Evolutionary conservation across 2,888 invertebrate species (phyloP).

Genomic region (Agrotis exclamationis): DNA sequence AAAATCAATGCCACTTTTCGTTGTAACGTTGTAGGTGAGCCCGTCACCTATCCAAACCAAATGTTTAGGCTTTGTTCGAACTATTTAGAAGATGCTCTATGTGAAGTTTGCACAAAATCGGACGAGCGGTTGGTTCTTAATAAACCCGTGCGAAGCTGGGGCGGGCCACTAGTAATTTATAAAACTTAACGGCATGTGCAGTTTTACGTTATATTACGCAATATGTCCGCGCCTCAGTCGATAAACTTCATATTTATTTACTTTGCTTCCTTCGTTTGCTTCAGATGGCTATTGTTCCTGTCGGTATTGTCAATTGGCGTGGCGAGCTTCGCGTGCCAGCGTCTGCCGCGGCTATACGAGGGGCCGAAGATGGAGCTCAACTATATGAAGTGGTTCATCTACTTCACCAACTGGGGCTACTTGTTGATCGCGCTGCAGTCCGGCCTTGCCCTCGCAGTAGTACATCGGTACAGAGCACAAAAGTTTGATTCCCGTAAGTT

Average conservation of each 20-base stretch:
- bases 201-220: neutral
- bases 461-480: conserved; percentile 84
- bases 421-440: conserved; percentile 91
- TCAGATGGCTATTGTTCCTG: conserved; percentile 90
- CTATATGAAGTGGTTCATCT: conserved; percentile 93
- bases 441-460: conserved; percentile 88
- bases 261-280: conserved; percentile 35
- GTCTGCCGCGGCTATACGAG: conserved; percentile 79
- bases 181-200: conserved; percentile 2
- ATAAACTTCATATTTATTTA: neutral
- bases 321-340: conserved; percentile 85
- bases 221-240: neutral
- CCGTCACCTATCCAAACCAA: no score
- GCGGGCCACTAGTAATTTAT: no score
- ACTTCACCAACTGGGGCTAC: conserved; percentile 94
- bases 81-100: no score
- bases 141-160: no score
- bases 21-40: no score
- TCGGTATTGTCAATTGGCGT: conserved; percentile 86
- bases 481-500: conserved; percentile 81
- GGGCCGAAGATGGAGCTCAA: conserved; percentile 83
- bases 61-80: no score
- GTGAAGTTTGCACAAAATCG: no score
- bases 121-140: no score
- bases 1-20: no score